Percentiles rank a stretch among this genome's conserved stretches.
Conservation (phyloP, 1,140 invertebrate genomes). For the Bombus impatiens region DNA sequence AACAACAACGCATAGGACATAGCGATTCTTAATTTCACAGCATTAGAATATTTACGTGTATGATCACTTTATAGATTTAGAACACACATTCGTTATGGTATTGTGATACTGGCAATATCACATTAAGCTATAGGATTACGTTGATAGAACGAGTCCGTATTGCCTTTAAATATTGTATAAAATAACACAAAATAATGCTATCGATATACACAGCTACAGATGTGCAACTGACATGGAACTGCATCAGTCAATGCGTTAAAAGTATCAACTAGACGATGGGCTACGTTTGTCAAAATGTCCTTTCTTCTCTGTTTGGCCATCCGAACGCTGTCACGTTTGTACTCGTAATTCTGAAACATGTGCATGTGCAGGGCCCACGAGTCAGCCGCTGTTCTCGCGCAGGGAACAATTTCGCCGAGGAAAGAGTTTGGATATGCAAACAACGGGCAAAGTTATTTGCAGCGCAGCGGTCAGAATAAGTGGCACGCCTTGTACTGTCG, state of each 20-base stretch:
- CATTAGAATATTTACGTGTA: neutral
- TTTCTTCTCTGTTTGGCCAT: neutral
- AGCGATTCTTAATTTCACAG: neutral
- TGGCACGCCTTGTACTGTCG: constrained; percentile 35
- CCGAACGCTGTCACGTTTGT: neutral
- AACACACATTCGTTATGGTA: too few species aligned
- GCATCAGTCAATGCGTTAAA: neutral
- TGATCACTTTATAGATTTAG: too few species aligned
- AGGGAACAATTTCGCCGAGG: constrained; percentile 30
- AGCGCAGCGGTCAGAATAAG: constrained; percentile 45
- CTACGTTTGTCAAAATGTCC: neutral
- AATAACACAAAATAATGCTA: neutral
- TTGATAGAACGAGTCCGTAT: too few species aligned
- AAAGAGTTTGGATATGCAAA: constrained; percentile 50
- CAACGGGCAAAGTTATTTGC: constrained; percentile 37
- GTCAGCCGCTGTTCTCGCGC: neutral
- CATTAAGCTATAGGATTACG: too few species aligned
- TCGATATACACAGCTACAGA: too few species aligned
- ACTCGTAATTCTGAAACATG: neutral
- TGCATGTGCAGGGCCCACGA: neutral
- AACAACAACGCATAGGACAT: neutral
- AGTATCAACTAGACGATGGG: too few species aligned
- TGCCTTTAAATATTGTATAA: neutral
- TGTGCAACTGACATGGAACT: too few species aligned
- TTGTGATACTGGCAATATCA: too few species aligned